These are phyloP conservation scores for Mastomys natalensis DNA, from an alignment of 2,113 vertebrate species.

Conservation along the genomic window DNA sequence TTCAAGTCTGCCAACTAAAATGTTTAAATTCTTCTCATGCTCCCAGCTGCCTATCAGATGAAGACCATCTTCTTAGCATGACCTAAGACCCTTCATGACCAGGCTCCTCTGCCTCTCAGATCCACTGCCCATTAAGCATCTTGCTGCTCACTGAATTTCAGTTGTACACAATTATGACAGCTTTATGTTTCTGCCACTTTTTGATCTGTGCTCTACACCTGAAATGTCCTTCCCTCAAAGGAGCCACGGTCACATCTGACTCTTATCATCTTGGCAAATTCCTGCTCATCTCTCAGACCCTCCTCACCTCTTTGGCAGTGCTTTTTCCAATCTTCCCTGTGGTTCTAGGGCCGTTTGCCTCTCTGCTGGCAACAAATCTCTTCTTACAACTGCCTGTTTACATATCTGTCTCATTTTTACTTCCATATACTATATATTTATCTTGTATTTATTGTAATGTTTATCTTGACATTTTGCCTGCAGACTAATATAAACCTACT, in stretches of 20 bases:
- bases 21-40: background rate
- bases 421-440: background rate
- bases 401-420: slow-evolving; percentile 14
- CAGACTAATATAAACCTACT: slow-evolving; percentile 3
- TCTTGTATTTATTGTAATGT: slow-evolving; percentile 43
- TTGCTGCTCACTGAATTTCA: background rate
- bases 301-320: background rate
- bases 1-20: background rate
- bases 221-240: background rate
- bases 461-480: slow-evolving; percentile 38
- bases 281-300: background rate
- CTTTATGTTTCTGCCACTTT: background rate
- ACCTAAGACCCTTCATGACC: background rate
- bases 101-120: background rate
- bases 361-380: background rate
- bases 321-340: background rate
- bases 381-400: background rate
- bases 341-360: background rate
- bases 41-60: background rate
- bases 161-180: background rate
- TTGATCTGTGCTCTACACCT: background rate
- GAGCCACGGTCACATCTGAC: background rate
- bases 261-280: background rate
- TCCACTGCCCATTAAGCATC: background rate
- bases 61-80: background rate